Evolutionary conservation across 2,113 vertebrate species (phyloP), one percentile per base, ranked within the genome.

Genomic region (Thinocorus orbignyianus): DNA sequence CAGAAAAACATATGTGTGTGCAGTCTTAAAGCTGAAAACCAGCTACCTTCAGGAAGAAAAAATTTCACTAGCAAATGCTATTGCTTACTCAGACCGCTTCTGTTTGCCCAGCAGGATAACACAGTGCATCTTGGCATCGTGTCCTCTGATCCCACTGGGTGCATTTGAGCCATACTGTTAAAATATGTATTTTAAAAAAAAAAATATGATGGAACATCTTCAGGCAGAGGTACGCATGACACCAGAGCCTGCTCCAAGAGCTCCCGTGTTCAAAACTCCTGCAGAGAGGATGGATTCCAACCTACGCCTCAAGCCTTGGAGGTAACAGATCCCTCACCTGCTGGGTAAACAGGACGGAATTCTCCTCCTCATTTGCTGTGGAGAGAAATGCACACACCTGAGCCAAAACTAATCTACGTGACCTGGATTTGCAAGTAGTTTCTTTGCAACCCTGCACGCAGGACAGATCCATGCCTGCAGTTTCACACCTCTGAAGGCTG

Each of bases 21-120:
- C 2, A 2, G 48, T 9, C 10, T 33, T n/a, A 3, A 1, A 54
- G 72, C 0, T 52, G 37, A 58, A 68, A 79, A 73, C 0, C 17
- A 55, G 31, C 7, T 52, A 28, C 19, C 7, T 71, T 44, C 3
- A 52, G 6, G 37, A 31, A 18, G 23, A 17, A 57, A 77, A 33
- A 22, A 52, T 7, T 33, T 15, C 19, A 23, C 55, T 41, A 51
- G 13, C 31, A 57, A 52, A 70, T 5, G 42, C 31, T 2, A 0
- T 5, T n/a, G 33, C 33, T 46, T 23, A 25, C 22, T 42, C 44
- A 26, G 35, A 24, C 49, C 25, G 23, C 22, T 61, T 28, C 31
- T n/a, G 23, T 6, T 30, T 23, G 37, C 72, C 22, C 44, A 64
- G 35, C 22, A 46, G 64, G 58, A 9, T 66, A 48, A 48, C 25